A percentile compares a stretch with the other conserved stretches of the same genome.
Conservation (phyloP, 2,888 invertebrate genomes). For the Acanthosoma haemorrhoidale region DNA sequence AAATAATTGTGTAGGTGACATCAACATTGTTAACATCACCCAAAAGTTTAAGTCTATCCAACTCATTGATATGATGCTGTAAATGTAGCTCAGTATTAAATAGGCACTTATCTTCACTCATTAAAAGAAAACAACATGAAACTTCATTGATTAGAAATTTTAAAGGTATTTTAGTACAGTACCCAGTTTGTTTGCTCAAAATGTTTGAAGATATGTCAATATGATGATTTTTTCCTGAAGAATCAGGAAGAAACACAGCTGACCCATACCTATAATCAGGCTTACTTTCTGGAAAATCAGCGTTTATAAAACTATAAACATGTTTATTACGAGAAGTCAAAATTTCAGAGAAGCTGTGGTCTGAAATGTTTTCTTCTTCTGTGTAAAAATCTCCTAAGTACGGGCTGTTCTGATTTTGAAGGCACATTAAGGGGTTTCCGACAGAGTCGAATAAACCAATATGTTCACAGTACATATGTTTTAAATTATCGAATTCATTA, state of each 20-base stretch:
- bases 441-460: neutral
- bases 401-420: constrained; percentile 33
- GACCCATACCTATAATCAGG: neutral
- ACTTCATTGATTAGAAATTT: constrained; percentile 16
- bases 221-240: neutral
- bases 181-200: neutral
- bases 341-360: neutral
- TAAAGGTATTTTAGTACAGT: neutral
- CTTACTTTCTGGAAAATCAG: neutral
- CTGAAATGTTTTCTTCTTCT: constrained; percentile 15
- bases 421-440: constrained; percentile 26
- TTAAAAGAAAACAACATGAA: constrained; percentile 14
- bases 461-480: constrained; percentile 10
- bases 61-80: neutral
- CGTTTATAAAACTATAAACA: neutral
- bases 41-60: neutral
- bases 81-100: constrained; percentile 11
- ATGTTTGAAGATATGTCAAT: constrained; percentile 18
- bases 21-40: neutral
- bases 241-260: neutral
- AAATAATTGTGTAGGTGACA: neutral
- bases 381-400: constrained; percentile 31
- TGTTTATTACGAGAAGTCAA: neutral
- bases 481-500: neutral
- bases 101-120: constrained; percentile 8